Evolutionary conservation across 2,888 invertebrate species (phyloP).

Genomic region (Drosophila dives): DNA sequence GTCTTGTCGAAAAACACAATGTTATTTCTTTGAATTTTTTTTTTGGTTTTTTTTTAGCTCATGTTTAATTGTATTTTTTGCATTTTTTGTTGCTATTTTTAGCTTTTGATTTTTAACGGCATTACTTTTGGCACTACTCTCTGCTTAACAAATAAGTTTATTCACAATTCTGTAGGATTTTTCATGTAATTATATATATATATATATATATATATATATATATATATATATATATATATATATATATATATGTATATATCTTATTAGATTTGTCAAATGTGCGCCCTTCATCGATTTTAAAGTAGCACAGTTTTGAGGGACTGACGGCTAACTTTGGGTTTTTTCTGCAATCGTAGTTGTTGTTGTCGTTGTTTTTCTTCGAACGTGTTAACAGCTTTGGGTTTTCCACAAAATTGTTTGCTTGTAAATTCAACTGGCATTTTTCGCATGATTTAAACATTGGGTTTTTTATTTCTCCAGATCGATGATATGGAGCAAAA

Average conservation of each 20-base stretch:
- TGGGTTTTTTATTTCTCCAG: background rate
- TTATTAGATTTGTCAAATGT: background rate
- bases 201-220: background rate
- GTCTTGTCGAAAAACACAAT: constrained; percentile 11
- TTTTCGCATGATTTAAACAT: constrained; percentile 9
- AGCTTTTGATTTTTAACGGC: constrained; percentile 54
- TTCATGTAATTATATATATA: no score
- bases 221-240: background rate
- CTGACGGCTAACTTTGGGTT: constrained; percentile 23
- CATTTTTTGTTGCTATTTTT: constrained; percentile 57
- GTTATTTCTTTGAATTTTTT: constrained; percentile 36
- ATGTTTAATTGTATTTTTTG: constrained; percentile 52
- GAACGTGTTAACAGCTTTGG: constrained; percentile 37
- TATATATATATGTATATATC: background rate
- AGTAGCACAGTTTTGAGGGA: constrained; percentile 76
- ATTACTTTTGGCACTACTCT: constrained; percentile 46
- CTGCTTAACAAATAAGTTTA: background rate
- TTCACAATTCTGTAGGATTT: background rate
- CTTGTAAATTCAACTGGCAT: constrained; percentile 20
- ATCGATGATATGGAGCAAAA: background rate
- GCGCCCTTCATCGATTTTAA: constrained; percentile 44
- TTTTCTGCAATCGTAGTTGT: background rate
- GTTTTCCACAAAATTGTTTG: constrained; percentile 41
- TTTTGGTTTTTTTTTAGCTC: constrained; percentile 36
- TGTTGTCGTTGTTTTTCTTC: background rate